Evolutionary conservation across 2,888 invertebrate genomes (phyloP), one percentile per base, ranked within the genome.

Genomic region (Subacronicta megacephala): DNA sequence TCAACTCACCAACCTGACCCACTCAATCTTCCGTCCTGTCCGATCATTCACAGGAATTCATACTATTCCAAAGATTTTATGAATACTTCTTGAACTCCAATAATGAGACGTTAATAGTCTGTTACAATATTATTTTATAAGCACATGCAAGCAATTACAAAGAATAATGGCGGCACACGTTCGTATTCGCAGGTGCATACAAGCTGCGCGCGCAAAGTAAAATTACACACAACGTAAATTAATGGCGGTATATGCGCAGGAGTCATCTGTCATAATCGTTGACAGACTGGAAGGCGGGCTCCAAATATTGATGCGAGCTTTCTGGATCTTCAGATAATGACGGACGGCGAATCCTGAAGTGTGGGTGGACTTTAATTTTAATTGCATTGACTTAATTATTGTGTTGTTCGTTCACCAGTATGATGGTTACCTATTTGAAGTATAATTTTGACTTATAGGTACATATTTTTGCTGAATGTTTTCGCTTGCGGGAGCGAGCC

Each of bases 101-200:
- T 63, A 75, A 75, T 75, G 55, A 63, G 71, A 63, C 74, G 40
- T 47, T 63, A 73, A 75, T 63, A 56, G 59, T 50, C 54, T 76
- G 61, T 70, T 71, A 64, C 60, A 60, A 62, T 59, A 71, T 76
- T 67, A 66, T 72, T 76, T 61, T 57, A 65, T 64, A 72, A 65
- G n/a, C 64, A 72, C 79, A 75, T 72, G 63, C 63, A 67, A 76
- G 79, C 75, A 83, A 82, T 82, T 86, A 82, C 79, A 65, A 81
- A 82, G 81, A 85, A 54, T 80, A 76, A 85, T 84, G 79, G 72
- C 74, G 65, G 62, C 56, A 37, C 35, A 42, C 49, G 41, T 61
- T 74, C 75, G 87, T 86, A 87, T 61, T 74, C 75, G 87, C 87
- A 87, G 86, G 87, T 85, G 87, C 54, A 52, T 33, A 59, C 84